These are phyloP conservation scores for Alcis repandata DNA, from an alignment of 2,888 invertebrate genomes.

Conservation along the genomic window DNA sequence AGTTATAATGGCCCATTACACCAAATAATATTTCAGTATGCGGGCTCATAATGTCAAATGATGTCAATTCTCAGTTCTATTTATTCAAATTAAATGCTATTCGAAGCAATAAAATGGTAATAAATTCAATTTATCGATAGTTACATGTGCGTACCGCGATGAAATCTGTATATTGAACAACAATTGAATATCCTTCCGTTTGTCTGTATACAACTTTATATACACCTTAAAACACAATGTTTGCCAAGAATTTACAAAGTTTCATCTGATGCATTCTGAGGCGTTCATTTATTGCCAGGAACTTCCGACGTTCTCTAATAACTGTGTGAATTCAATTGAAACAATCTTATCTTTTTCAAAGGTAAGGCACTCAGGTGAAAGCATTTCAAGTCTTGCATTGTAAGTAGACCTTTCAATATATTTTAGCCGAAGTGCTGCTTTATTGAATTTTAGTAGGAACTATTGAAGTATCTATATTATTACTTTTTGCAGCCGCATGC, in stretches of 20 bases:
- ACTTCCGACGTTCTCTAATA: not conserved
- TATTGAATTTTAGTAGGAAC: no score
- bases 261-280: constrained; percentile 10
- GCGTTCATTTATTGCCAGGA: constrained; percentile 11
- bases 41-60: constrained; percentile 46
- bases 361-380: not conserved
- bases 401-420: not conserved
- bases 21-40: constrained; percentile 34
- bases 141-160: constrained; percentile 37
- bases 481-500: no score
- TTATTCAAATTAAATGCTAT: constrained; percentile 58
- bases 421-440: no score
- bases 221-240: not conserved
- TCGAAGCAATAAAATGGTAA: constrained; percentile 53
- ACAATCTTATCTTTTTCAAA: not conserved
- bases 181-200: constrained; percentile 5
- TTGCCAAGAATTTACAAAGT: constrained; percentile 20
- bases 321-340: constrained; percentile 9
- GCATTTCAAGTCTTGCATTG: not conserved
- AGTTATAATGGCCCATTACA: constrained; percentile 35
- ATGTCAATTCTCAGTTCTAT: constrained; percentile 53
- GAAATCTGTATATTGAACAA: constrained; percentile 16
- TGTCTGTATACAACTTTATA: not conserved
- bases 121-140: constrained; percentile 61
- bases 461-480: no score